phyloP scores from a whole-genome alignment of 2,113 vertebrate species.

The Melanostigma gelatinosum region DNA sequence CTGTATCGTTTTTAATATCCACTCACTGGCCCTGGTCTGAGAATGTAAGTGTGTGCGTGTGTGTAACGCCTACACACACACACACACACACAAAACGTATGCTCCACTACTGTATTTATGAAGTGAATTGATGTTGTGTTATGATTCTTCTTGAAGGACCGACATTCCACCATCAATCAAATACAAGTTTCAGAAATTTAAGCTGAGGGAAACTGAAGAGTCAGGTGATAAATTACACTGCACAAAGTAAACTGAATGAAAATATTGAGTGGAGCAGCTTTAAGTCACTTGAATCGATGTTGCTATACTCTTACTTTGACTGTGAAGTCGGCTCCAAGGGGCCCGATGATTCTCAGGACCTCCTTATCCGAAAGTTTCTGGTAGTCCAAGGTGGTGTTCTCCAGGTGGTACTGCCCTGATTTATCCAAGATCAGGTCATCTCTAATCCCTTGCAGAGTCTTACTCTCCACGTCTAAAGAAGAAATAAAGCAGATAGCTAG shows the following conservation, averaged over 20 bases:
- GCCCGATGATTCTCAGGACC: constrained; percentile 90
- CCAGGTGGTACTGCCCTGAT: constrained; percentile 87
- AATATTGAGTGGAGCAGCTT: not conserved
- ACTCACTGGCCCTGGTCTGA: constrained; percentile 27
- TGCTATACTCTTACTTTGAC: constrained; percentile 87
- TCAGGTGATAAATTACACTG: not conserved
- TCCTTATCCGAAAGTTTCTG: constrained; percentile 95
- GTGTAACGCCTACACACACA: not conserved
- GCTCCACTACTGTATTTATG: constrained; percentile 23
- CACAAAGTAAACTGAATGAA: not conserved
- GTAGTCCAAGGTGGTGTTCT: constrained; percentile 93
- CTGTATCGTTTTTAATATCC: constrained; percentile 54
- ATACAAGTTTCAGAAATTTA: constrained; percentile 10
- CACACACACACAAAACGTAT: constrained; percentile 5
- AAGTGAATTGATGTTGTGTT: constrained; percentile 7
- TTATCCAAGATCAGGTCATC: constrained; percentile 86
- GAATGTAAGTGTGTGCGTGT: not conserved
- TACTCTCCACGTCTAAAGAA: constrained; percentile 91
- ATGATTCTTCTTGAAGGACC: not conserved
- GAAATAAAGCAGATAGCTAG: constrained; percentile 25
- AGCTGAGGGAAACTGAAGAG: not conserved
- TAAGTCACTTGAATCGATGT: not conserved
- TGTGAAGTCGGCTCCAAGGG: constrained; percentile 93
- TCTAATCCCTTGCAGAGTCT: constrained; percentile 91
- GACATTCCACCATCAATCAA: constrained; percentile 7